A percentile compares a stretch with the other conserved stretches of the same genome.
These are phyloP conservation scores for Chloroceryle inda DNA, from an alignment of 2,797 vertebrate species.

Conservation along the genomic window DNA sequence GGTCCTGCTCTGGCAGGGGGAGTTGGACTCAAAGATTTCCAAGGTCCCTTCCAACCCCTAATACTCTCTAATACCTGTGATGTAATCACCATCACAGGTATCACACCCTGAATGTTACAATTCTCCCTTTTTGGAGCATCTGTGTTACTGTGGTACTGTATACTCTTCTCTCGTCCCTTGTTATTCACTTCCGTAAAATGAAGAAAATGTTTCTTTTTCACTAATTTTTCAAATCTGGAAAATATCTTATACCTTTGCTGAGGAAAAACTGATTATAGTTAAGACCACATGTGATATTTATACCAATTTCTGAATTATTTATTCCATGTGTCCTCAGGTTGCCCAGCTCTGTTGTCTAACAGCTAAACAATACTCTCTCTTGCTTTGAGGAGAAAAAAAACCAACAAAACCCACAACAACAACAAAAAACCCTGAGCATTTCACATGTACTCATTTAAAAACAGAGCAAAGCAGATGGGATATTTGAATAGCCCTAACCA, in stretches of 20 bases:
- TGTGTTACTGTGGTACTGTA: background rate
- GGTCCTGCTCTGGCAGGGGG: too few relatives aligned
- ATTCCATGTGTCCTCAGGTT: background rate
- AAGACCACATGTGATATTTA: background rate
- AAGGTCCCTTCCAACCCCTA: too few relatives aligned
- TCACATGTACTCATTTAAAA: slow-evolving; percentile 11
- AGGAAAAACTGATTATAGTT: background rate
- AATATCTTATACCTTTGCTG: background rate
- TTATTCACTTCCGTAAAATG: background rate
- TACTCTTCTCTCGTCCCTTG: background rate
- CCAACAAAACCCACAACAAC: too few relatives aligned
- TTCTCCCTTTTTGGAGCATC: background rate
- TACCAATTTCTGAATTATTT: background rate
- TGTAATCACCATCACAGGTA: too few relatives aligned
- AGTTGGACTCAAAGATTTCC: too few relatives aligned
- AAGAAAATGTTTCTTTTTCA: background rate
- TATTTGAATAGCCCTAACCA: slow-evolving; percentile 9
- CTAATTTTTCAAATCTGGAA: background rate
- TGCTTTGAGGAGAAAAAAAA: background rate
- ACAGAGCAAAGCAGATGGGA: background rate
- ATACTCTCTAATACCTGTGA: too few relatives aligned
- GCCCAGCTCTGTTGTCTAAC: background rate
- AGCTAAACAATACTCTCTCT: slow-evolving; percentile 19
- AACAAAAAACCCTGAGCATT: background rate
- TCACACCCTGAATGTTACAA: background rate